phyloP scores from a whole-genome alignment of 2,113 vertebrate species.

The Macquaria ambigua region DNA sequence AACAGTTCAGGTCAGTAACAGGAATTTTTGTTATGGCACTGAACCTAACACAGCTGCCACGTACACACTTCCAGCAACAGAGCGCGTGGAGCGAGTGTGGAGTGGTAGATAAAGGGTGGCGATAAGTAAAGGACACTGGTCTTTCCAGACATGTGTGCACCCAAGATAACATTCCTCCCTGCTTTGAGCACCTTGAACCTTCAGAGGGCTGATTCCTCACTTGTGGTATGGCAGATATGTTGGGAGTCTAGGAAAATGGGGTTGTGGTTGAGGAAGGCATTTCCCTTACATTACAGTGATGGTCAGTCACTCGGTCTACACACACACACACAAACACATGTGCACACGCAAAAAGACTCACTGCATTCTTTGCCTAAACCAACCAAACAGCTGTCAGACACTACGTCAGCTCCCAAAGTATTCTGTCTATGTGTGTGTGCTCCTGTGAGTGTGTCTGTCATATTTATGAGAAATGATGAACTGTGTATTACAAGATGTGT shows the following conservation, averaged over 20 bases:
- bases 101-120: slow-evolving; percentile 29
- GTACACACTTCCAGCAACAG: slow-evolving; percentile 31
- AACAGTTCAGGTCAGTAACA: slow-evolving; percentile 36
- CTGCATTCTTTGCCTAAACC: slow-evolving; percentile 67
- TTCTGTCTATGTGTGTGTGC: slow-evolving; percentile 46
- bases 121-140: slow-evolving; percentile 45
- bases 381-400: slow-evolving; percentile 79
- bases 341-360: slow-evolving; percentile 29
- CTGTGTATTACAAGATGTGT: slow-evolving; percentile 21
- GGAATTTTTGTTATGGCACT: slow-evolving; percentile 38
- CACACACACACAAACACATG: slow-evolving; percentile 22
- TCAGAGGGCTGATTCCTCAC: slow-evolving; percentile 53
- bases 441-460: slow-evolving; percentile 29
- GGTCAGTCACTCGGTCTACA: slow-evolving; percentile 52
- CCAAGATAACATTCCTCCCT: slow-evolving; percentile 65
- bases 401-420: slow-evolving; percentile 75
- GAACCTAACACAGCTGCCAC: slow-evolving; percentile 30
- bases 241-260: slow-evolving; percentile 64
- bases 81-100: not conserved
- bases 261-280: slow-evolving; percentile 74
- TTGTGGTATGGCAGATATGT: slow-evolving; percentile 66
- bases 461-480: slow-evolving; percentile 35
- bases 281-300: slow-evolving; percentile 72
- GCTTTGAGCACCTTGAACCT: slow-evolving; percentile 48
- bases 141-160: slow-evolving; percentile 62